Evolutionary conservation across 2,888 invertebrate species (phyloP).

Genomic region (Periphyllus acericola): DNA sequence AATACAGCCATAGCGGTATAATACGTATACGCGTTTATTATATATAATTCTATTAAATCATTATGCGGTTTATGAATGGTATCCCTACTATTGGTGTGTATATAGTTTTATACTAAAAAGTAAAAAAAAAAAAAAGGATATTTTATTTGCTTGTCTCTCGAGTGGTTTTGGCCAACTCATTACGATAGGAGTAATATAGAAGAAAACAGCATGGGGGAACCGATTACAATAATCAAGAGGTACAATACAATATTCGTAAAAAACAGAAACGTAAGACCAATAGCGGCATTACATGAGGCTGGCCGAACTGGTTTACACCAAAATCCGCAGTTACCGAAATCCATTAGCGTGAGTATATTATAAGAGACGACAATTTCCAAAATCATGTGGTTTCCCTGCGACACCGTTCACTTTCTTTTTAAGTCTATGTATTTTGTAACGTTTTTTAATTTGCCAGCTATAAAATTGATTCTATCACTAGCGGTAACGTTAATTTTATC

Average conservation of each 20-base stretch:
- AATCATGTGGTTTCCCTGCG: slow-evolving; percentile 13
- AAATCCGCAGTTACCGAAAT: slow-evolving; percentile 10
- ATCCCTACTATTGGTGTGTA: neutral
- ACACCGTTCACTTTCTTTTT: slow-evolving; percentile 33
- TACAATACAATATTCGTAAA: neutral
- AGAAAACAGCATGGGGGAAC: neutral
- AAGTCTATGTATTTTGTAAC: neutral
- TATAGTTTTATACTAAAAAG: neutral
- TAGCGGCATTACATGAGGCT: neutral
- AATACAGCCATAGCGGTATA: neutral
- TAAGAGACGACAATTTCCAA: slow-evolving; percentile 1
- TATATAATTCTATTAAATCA: neutral
- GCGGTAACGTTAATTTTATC: neutral
- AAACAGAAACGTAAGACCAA: neutral
- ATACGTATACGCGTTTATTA: neutral
- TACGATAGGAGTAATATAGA: neutral
- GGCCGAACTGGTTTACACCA: slow-evolving; percentile 27
- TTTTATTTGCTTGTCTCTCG: slow-evolving; percentile 15
- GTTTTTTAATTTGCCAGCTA: neutral
- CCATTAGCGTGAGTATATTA: neutral
- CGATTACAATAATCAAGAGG: neutral
- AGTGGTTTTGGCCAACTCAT: neutral
- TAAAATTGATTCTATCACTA: neutral
- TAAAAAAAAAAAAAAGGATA: neutral
- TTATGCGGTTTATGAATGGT: slow-evolving; percentile 25